phyloP scores from a whole-genome alignment of 2,797 vertebrate species.

The Ceryle rudis region DNA sequence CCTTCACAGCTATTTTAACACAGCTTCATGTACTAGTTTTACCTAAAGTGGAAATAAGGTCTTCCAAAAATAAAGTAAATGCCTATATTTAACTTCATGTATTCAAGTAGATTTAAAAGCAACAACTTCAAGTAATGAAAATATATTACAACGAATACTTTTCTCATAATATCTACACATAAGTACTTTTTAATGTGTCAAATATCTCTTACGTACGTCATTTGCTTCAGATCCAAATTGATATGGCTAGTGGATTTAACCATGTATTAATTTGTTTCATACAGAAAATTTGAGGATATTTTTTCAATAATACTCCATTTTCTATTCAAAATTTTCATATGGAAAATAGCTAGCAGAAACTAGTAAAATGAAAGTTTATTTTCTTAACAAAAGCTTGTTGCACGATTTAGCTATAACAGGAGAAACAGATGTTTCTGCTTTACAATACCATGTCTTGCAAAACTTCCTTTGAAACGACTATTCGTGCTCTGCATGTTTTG shows the following conservation, averaged over 20 bases:
- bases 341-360: neutral
- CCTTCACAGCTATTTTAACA: constrained; percentile 39
- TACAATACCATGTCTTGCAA: constrained; percentile 52
- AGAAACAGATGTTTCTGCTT: constrained; percentile 61
- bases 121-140: constrained; percentile 22
- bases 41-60: neutral
- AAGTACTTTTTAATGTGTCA: neutral
- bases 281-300: neutral
- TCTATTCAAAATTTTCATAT: neutral
- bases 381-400: neutral
- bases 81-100: neutral
- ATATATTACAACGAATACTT: neutral
- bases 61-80: constrained; percentile 41
- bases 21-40: neutral
- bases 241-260: neutral
- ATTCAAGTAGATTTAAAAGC: neutral
- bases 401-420: neutral
- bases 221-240: neutral
- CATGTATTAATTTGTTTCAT: neutral
- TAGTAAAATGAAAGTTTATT: neutral
- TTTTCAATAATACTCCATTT: neutral
- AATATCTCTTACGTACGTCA: neutral
- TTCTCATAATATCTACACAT: neutral
- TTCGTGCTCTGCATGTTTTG: constrained; percentile 48
- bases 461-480: constrained; percentile 19